Evolutionary conservation across 2,113 vertebrate genomes (phyloP).

Genomic region (Barnardius zonarius): DNA sequence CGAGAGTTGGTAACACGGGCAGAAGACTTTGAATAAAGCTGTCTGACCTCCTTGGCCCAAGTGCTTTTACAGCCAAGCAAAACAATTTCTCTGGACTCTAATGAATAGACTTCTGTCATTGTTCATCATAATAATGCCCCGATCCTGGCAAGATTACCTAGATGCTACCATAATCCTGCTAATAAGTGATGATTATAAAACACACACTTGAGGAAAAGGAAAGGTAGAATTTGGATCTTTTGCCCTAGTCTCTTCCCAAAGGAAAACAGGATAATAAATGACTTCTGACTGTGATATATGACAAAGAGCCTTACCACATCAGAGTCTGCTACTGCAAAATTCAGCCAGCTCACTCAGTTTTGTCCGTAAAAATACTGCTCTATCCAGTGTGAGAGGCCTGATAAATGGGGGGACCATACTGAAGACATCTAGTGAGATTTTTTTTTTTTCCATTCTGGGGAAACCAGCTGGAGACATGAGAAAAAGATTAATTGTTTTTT

Average conservation of each 20-base stretch:
- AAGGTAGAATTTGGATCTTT: slow-evolving; percentile 61
- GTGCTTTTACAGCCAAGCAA: slow-evolving; percentile 61
- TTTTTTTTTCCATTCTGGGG: not conserved
- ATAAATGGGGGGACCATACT: slow-evolving; percentile 61
- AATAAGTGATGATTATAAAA: slow-evolving; percentile 65
- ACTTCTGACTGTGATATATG: slow-evolving; percentile 69
- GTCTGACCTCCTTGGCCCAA: slow-evolving; percentile 64
- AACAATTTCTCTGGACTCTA: slow-evolving; percentile 67
- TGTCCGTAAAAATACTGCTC: slow-evolving; percentile 59
- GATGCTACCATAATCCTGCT: slow-evolving; percentile 53
- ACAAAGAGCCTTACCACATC: slow-evolving; percentile 69
- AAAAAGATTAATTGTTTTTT: slow-evolving; percentile 47
- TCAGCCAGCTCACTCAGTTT: slow-evolving; percentile 68
- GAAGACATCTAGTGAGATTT: slow-evolving; percentile 15
- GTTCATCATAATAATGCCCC: slow-evolving; percentile 65
- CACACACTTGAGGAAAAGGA: slow-evolving; percentile 46
- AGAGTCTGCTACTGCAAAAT: slow-evolving; percentile 63
- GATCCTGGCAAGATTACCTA: slow-evolving; percentile 59
- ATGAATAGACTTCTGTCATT: slow-evolving; percentile 66
- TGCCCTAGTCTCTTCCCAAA: slow-evolving; percentile 62
- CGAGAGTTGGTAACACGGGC: slow-evolving; percentile 58
- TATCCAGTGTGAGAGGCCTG: slow-evolving; percentile 55
- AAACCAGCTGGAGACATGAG: slow-evolving; percentile 9
- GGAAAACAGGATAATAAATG: slow-evolving; percentile 73
- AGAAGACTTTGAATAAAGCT: slow-evolving; percentile 63